phyloP scores from a whole-genome alignment of 2,888 invertebrate species.

The Lathronympha strigana region DNA sequence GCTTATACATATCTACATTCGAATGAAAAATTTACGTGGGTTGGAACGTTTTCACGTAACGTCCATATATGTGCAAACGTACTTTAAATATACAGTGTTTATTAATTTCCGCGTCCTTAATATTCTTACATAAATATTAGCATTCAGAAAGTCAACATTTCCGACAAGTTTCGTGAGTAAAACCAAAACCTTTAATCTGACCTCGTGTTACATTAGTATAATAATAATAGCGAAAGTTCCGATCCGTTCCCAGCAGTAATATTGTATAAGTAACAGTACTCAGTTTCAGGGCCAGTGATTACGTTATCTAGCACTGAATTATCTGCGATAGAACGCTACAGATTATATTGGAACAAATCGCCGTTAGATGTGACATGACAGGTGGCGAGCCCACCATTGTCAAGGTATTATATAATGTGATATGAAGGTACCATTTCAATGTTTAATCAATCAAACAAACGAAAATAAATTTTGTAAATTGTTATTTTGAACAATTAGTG shows the following conservation, averaged over 20 bases:
- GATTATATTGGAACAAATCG: slow-evolving; percentile 17
- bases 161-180: slow-evolving; percentile 15
- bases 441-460: neutral
- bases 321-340: slow-evolving; percentile 8
- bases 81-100: neutral
- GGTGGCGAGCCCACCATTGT: slow-evolving; percentile 12
- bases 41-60: too few species aligned
- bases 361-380: slow-evolving; percentile 6
- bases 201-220: slow-evolving; percentile 22
- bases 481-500: too few species aligned
- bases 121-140: neutral
- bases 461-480: too few species aligned
- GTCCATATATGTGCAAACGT: too few species aligned
- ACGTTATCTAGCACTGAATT: slow-evolving; percentile 16
- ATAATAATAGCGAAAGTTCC: slow-evolving; percentile 19
- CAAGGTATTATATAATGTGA: neutral
- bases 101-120: neutral
- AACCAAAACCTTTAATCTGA: slow-evolving; percentile 8
- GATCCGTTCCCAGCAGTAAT: slow-evolving; percentile 2
- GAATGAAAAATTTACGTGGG: too few species aligned
- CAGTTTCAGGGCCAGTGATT: slow-evolving; percentile 25
- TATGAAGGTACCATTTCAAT: neutral
- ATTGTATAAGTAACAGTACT: neutral
- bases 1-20: too few species aligned
- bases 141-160: slow-evolving; percentile 3